Percentiles rank a stretch among this genome's conserved stretches.
These are phyloP conservation scores for Aix galericulata DNA, from an alignment of 2,113 vertebrate genomes.

Conservation along the genomic window DNA sequence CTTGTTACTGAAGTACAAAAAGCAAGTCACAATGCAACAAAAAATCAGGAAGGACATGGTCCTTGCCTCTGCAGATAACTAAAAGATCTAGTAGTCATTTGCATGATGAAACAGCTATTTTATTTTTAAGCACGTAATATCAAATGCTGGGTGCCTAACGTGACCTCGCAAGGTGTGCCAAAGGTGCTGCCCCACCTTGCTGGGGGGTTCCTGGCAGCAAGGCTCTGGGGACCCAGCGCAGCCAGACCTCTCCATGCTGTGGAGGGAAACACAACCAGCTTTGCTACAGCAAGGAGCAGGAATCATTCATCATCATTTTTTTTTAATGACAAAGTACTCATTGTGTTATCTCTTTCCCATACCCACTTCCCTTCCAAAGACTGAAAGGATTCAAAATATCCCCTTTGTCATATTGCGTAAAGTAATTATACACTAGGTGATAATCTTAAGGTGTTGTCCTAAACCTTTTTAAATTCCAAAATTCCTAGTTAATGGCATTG, in stretches of 20 bases:
- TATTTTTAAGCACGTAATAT: background rate
- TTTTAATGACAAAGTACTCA: background rate
- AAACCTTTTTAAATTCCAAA: background rate
- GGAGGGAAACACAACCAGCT: background rate
- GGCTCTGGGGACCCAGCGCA: background rate
- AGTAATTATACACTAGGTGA: background rate
- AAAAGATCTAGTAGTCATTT: background rate
- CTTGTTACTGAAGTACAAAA: background rate
- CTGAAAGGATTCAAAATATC: background rate
- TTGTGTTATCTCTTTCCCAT: background rate
- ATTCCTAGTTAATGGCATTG: background rate
- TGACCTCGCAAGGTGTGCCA: fast-evolving
- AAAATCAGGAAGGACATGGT: background rate
- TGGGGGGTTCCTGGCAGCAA: background rate
- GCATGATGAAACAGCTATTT: background rate
- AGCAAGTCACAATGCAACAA: background rate
- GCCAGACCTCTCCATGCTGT: fast-evolving
- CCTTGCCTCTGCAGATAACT: background rate
- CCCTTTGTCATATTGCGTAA: background rate
- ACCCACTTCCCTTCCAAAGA: background rate
- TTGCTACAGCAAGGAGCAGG: background rate
- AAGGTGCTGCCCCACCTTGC: background rate
- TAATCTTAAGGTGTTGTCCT: background rate
- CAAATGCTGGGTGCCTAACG: background rate
- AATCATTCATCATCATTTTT: background rate